These are phyloP conservation scores for Litocranius walleri DNA, from an alignment of 2,113 vertebrate species.

Conservation along the genomic window DNA sequence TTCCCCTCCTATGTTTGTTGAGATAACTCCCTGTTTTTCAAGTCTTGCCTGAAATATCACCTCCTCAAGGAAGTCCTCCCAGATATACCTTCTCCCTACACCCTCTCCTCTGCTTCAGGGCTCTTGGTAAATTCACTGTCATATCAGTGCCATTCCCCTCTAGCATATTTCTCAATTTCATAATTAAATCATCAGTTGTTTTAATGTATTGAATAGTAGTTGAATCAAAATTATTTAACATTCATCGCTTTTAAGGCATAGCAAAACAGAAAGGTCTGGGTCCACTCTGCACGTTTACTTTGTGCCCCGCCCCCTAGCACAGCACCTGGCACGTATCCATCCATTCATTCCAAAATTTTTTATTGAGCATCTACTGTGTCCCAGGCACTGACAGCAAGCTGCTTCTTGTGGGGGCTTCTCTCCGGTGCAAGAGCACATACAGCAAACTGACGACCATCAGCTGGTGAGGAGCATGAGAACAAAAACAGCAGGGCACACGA, in stretches of 20 bases:
- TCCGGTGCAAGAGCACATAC: background rate
- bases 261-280: background rate
- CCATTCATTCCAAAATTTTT: background rate
- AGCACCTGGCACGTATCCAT: background rate
- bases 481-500: background rate
- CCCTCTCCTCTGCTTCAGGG: background rate
- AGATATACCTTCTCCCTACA: background rate
- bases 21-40: background rate
- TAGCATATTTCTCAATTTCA: background rate
- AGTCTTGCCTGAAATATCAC: background rate
- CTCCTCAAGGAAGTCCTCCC: conserved; percentile 30
- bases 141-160: background rate
- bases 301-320: background rate
- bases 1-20: background rate
- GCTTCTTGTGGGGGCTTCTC: background rate
- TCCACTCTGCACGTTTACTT: background rate
- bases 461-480: rapidly evolving
- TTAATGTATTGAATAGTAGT: background rate
- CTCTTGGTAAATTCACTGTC: background rate
- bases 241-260: background rate
- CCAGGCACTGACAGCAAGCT: background rate
- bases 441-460: too few relatives aligned
- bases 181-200: background rate
- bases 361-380: background rate
- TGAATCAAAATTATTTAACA: background rate